A percentile compares a stretch with the other conserved stretches of the same genome.
phyloP scores from a whole-genome alignment of 2,888 invertebrate genomes.

The Eupelmus urozonus region DNA sequence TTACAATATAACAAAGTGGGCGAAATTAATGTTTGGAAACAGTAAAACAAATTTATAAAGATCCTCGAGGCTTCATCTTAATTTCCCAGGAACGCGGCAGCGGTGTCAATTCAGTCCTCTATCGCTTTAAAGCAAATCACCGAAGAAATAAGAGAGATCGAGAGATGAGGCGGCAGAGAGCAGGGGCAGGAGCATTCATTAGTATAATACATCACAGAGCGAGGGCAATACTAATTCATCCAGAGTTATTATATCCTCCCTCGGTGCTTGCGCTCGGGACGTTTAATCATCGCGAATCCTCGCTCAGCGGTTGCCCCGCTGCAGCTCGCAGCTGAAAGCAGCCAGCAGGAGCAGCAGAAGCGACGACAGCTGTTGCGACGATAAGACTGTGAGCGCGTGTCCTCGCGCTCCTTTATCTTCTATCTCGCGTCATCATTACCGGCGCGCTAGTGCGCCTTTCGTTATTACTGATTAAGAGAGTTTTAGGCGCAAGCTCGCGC shows the following conservation, averaged over 20 bases:
- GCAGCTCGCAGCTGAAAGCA: background rate
- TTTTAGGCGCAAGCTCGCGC: background rate
- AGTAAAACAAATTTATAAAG: too few relatives aligned
- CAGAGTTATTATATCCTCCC: conserved; percentile 5
- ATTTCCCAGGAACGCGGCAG: too few relatives aligned
- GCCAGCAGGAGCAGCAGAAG: background rate
- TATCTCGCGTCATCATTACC: conserved; percentile 30
- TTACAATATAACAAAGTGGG: too few relatives aligned
- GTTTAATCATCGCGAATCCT: conserved; percentile 34
- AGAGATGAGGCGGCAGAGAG: background rate
- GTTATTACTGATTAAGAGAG: conserved; percentile 48
- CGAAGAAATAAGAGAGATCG: background rate
- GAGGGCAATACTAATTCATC: conserved; percentile 22
- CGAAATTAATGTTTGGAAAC: too few relatives aligned
- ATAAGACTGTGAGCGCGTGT: conserved; percentile 25
- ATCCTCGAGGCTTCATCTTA: too few relatives aligned
- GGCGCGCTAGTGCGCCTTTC: background rate
- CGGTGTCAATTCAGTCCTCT: too few relatives aligned
- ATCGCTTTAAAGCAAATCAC: too few relatives aligned
- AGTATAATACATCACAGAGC: conserved; percentile 18
- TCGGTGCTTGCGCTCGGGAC: background rate
- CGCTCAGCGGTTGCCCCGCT: conserved; percentile 6
- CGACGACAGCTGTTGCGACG: conserved; percentile 35
- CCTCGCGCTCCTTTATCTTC: conserved; percentile 29
- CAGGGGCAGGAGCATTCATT: background rate